These are phyloP conservation scores for Catharus fuscescens DNA, from an alignment of 2,113 vertebrate genomes.

Conservation along the genomic window DNA sequence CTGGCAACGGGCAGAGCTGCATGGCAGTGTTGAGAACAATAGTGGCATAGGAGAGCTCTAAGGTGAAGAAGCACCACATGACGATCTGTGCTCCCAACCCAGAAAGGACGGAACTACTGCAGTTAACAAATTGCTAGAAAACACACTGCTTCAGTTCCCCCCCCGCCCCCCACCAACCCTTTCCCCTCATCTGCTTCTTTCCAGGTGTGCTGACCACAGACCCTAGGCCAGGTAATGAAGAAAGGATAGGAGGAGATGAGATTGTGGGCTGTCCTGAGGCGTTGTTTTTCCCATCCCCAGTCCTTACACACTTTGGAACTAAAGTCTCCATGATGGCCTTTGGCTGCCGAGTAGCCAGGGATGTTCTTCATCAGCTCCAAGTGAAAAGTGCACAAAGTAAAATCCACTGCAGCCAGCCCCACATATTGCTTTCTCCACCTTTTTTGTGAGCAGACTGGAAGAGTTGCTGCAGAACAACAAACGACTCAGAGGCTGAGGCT, in stretches of 20 bases:
- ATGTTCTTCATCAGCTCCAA: not conserved
- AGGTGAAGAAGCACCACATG: too few relatives aligned
- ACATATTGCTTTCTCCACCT: not conserved
- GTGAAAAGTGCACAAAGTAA: not conserved
- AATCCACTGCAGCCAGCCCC: fast-evolving
- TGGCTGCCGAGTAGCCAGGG: not conserved
- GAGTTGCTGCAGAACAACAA: not conserved
- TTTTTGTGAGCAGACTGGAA: not conserved
- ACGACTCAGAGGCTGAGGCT: fast-evolving
- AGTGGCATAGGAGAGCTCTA: not conserved
- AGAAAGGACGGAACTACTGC: too few relatives aligned
- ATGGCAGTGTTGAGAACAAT: not conserved
- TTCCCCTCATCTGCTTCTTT: not conserved
- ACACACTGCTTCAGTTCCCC: not conserved
- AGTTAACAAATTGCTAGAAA: not conserved
- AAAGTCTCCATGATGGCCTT: not conserved
- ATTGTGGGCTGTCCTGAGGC: too few relatives aligned
- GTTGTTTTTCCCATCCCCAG: not conserved
- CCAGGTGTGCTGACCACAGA: too few relatives aligned
- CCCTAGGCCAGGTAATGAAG: too few relatives aligned
- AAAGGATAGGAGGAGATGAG: too few relatives aligned
- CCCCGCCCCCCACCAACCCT: not conserved
- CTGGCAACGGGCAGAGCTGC: not conserved
- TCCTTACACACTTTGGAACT: not conserved
- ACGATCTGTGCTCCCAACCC: too few relatives aligned